Conservation (phyloP, 2,113 vertebrate genomes). For the Chaenocephalus aceratus region DNA sequence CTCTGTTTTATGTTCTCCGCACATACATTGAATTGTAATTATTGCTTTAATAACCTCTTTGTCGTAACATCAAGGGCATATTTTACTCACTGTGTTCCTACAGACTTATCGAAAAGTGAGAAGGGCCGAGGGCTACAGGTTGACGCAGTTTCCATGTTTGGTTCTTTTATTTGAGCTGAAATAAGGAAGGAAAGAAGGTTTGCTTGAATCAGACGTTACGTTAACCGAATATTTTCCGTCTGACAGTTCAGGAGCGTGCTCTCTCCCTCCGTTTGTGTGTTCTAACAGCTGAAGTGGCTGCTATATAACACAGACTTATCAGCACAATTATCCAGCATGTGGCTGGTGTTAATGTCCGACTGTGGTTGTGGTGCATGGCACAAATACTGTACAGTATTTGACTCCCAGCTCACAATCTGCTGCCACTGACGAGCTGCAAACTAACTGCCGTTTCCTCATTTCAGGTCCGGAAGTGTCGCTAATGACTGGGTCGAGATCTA, state of each 20-base stretch:
- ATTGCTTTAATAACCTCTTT: conserved; percentile 74
- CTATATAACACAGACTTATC: conserved; percentile 33
- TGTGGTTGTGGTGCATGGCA: conserved; percentile 61
- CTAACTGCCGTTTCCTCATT: conserved; percentile 51
- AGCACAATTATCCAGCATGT: conserved; percentile 61
- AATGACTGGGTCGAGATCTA: conserved; percentile 92
- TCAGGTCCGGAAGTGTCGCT: conserved; percentile 92
- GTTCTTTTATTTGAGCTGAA: neutral
- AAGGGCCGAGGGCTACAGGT: conserved; percentile 38
- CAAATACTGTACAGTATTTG: conserved; percentile 52
- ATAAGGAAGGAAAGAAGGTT: neutral
- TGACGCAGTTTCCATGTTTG: conserved; percentile 1
- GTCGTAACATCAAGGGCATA: conserved; percentile 73
- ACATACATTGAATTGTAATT: conserved; percentile 73
- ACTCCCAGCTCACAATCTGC: conserved; percentile 54
- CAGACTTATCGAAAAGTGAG: conserved; percentile 32
- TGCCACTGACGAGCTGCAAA: conserved; percentile 23
- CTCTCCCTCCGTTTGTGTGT: neutral
- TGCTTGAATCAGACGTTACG: neutral
- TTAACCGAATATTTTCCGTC: too few species aligned
- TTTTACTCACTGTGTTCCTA: conserved; percentile 63
- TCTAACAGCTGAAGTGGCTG: conserved; percentile 54
- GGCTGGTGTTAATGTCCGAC: conserved; percentile 64
- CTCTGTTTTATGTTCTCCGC: conserved; percentile 73
- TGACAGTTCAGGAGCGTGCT: too few species aligned